Conservation (phyloP, 2,113 vertebrate genomes). For the Anolis sagrei region DNA sequence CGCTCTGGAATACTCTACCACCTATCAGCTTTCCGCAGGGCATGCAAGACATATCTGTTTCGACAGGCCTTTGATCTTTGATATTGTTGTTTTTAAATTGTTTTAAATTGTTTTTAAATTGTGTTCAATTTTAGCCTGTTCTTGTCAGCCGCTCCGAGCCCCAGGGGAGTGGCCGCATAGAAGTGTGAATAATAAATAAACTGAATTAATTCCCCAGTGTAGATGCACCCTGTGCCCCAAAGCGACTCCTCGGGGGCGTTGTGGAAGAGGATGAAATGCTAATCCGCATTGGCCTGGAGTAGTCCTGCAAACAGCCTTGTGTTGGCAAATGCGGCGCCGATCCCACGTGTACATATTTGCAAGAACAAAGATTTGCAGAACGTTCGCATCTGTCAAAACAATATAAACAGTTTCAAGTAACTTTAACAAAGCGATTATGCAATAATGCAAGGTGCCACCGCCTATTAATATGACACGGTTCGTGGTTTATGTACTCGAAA, state of each 20-base stretch:
- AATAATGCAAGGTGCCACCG: conserved; percentile 70
- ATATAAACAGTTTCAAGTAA: conserved; percentile 79
- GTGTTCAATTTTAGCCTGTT: no score
- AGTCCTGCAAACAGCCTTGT: conserved; percentile 79
- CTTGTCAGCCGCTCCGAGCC: no score
- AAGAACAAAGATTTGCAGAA: conserved; percentile 73
- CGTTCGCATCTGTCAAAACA: conserved; percentile 80
- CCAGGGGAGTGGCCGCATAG: no score
- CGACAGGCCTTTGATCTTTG: no score
- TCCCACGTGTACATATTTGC: conserved; percentile 73
- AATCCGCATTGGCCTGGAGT: conserved; percentile 74
- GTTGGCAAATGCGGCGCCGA: conserved; percentile 74
- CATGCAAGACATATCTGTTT: no score
- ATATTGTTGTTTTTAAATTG: no score
- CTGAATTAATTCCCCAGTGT: no score
- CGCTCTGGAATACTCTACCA: no score
- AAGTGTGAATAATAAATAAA: no score
- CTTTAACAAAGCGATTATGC: conserved; percentile 78
- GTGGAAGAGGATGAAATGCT: conserved; percentile 46
- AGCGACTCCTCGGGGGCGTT: conserved; percentile 44
- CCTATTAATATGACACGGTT: conserved; percentile 72
- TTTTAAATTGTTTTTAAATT: no score
- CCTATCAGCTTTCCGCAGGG: no score
- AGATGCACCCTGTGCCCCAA: background rate
- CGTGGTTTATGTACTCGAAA: conserved; percentile 67